Evolutionary conservation across 2,888 invertebrate genomes (phyloP).

Genomic region (Watsonalla cultraria): DNA sequence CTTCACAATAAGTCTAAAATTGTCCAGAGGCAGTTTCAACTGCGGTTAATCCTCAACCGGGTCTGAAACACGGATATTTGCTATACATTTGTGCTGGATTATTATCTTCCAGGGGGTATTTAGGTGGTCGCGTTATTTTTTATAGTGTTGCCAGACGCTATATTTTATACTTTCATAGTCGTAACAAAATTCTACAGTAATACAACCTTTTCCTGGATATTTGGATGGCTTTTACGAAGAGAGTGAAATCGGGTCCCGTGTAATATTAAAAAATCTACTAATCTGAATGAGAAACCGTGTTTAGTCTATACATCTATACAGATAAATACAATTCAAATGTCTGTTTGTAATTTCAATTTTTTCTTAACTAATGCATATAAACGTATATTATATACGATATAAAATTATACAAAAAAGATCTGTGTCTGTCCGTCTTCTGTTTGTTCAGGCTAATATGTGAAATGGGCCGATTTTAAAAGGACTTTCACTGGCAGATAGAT

Average conservation of each 20-base stretch:
- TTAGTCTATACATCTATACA: no score
- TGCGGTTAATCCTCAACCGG: slow-evolving; percentile 1
- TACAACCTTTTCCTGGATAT: not conserved
- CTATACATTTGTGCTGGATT: not conserved
- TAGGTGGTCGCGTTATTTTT: not conserved
- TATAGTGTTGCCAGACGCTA: not conserved
- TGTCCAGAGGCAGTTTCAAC: not conserved
- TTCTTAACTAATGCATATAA: no score
- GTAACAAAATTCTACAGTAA: not conserved
- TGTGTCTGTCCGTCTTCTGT: no score
- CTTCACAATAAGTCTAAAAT: slow-evolving; percentile 1
- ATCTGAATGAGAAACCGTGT: no score
- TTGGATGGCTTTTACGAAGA: not conserved
- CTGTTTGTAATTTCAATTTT: no score
- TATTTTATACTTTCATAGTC: no score
- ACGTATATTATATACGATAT: no score
- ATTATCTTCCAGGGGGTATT: not conserved
- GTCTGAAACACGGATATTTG: not conserved
- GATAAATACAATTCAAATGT: no score
- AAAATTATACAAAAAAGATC: no score
- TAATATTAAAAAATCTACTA: not conserved
- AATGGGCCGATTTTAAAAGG: not conserved
- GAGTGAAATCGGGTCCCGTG: not conserved
- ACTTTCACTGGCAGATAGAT: no score
- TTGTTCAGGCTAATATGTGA: no score